These are phyloP conservation scores for Labrus mixtus DNA, from an alignment of 2,113 vertebrate genomes.

Conservation along the genomic window DNA sequence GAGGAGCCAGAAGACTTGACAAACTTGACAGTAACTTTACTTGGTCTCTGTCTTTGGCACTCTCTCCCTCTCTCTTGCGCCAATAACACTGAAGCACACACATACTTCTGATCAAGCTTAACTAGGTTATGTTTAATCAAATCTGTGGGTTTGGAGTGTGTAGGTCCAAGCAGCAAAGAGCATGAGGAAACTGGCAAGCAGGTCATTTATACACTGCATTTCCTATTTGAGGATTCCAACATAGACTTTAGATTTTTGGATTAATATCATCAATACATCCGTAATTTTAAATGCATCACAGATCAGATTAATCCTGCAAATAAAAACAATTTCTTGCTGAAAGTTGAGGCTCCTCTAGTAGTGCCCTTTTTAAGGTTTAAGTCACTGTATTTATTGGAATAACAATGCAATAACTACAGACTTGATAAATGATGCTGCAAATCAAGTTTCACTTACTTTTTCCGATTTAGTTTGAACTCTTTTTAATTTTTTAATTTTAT, in stretches of 20 bases:
- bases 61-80: background rate
- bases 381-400: no score
- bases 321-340: background rate
- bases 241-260: background rate
- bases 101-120: slow-evolving; percentile 31
- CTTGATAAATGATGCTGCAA: no score
- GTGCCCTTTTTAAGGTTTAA: background rate
- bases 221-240: background rate
- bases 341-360: background rate
- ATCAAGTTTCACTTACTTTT: no score
- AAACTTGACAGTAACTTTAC: slow-evolving; percentile 58
- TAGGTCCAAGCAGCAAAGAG: slow-evolving; percentile 23
- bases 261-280: background rate
- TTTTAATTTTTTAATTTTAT: no score
- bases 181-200: slow-evolving; percentile 19
- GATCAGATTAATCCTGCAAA: background rate
- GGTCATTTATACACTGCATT: slow-evolving; percentile 30
- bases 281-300: no score
- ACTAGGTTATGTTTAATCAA: slow-evolving; percentile 68
- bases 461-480: no score
- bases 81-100: background rate
- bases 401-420: no score
- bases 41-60: slow-evolving; percentile 35
- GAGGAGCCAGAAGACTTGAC: slow-evolving; percentile 55
- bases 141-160: slow-evolving; percentile 51